phyloP scores from a whole-genome alignment of 2,113 vertebrate species.

The Coptodon rendalli region DNA sequence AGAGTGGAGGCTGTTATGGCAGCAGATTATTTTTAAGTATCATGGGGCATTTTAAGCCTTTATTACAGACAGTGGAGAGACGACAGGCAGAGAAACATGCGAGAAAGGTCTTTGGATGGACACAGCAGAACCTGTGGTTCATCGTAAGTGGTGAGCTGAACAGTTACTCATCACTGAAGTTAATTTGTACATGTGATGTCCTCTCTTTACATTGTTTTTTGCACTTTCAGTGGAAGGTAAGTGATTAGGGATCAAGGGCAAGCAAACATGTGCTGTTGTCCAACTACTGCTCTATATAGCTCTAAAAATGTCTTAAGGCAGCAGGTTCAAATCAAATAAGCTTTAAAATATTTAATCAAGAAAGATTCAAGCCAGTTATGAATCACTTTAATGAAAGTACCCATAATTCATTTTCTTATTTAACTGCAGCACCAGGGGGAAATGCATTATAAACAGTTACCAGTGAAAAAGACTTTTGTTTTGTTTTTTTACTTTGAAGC shows the following conservation, averaged over 20 bases:
- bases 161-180: background rate
- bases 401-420: background rate
- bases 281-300: background rate
- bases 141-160: background rate
- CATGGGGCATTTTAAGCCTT: background rate
- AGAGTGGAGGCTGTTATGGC: background rate
- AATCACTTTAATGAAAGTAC: background rate
- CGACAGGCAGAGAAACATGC: background rate
- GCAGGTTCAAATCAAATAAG: background rate
- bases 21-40: conserved; percentile 2
- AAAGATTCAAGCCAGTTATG: background rate
- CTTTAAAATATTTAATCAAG: conserved; percentile 5
- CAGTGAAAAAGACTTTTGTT: background rate
- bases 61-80: background rate
- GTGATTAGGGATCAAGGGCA: background rate
- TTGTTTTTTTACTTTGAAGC: background rate
- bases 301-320: background rate
- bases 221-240: background rate
- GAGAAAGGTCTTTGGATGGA: background rate
- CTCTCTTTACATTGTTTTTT: background rate
- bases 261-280: background rate
- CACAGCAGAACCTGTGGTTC: background rate
- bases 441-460: background rate
- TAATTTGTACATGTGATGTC: background rate
- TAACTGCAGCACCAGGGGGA: background rate